Evolutionary conservation across 2,797 vertebrate genomes (phyloP), one percentile per base, ranked within the genome.

Genomic region (Ficedula albicollis): DNA sequence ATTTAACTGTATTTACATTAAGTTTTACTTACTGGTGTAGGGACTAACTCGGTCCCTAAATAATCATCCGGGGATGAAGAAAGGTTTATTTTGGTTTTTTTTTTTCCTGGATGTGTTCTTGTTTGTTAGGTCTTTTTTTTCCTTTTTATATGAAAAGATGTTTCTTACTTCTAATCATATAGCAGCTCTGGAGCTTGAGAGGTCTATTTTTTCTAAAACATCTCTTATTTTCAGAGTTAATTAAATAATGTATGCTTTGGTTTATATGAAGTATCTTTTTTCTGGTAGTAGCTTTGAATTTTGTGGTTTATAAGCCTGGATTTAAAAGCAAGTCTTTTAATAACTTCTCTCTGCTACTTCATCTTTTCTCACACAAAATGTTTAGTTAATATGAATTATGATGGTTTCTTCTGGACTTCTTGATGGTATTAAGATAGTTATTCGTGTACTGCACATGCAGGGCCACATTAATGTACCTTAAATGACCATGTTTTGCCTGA

Each of bases 201-300:
- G 5, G 34, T 39, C 38, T 58, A 2, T 32, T 54, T 82, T 80
- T 74, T 59, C 21, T 15, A n/a, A 54, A 82, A 54, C 11, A 32
- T 18, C 56, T 77, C 21, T 15, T 77, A 16, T 68, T 91, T 89
- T 94, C 46, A 64, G 54, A 74, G 38, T 69, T 15, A 82, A 80
- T 76, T 39, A 32, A 78, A 44, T 46, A 4, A 23, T 48, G 19
- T 58, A 46, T 23, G 6, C 21, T 77, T 59, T 5, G 38, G 16
- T 44, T 89, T 68, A 38, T 51, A 66, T 34, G 23, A 73, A 67
- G 8, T 41, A 14, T 23, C 4, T 48, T 38, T 60, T 60, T 64
- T 10, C 29, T 75, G 13, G 32, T 26, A 44, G 23, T 56, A 84
- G 4, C 20, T 81, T 68, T 78, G 19, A 17, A 56, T 88, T 88